Conservation (phyloP, 1,140 invertebrate genomes). For the Cydia amplana region DNA sequence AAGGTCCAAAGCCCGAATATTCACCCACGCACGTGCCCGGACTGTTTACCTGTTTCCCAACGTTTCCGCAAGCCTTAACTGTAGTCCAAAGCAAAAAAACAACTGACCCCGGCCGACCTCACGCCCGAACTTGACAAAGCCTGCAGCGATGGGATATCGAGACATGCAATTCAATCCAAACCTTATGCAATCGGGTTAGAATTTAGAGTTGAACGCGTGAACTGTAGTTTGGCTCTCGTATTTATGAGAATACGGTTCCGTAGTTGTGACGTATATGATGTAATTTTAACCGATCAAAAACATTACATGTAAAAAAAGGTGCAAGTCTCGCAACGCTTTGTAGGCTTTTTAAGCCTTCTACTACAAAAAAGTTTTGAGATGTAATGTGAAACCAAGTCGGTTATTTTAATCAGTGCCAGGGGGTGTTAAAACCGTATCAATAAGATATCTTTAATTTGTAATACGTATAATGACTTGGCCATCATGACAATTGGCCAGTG, state of each 20-base stretch:
- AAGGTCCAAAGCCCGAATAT: background rate
- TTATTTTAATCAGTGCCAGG: too few species aligned
- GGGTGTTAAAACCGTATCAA: too few species aligned
- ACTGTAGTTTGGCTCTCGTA: background rate
- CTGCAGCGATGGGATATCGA: background rate
- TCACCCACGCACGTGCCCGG: background rate
- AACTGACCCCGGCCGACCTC: conserved; percentile 4
- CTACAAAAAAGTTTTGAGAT: too few species aligned
- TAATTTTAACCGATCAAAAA: too few species aligned
- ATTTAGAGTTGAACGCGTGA: background rate
- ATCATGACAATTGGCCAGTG: too few species aligned
- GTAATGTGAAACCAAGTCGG: too few species aligned
- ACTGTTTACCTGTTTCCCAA: conserved; percentile 9
- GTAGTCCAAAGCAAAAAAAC: background rate
- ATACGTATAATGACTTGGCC: too few species aligned
- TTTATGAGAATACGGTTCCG: background rate
- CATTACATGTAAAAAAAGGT: too few species aligned
- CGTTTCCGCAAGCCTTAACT: conserved; percentile 1
- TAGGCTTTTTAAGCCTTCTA: too few species aligned
- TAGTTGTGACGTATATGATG: background rate
- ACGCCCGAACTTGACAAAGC: background rate
- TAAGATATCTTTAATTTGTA: too few species aligned
- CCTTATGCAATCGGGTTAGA: background rate
- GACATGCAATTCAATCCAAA: background rate
- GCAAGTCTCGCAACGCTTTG: too few species aligned